Conservation (phyloP, 2,113 vertebrate species). For the Macrotus californicus region DNA sequence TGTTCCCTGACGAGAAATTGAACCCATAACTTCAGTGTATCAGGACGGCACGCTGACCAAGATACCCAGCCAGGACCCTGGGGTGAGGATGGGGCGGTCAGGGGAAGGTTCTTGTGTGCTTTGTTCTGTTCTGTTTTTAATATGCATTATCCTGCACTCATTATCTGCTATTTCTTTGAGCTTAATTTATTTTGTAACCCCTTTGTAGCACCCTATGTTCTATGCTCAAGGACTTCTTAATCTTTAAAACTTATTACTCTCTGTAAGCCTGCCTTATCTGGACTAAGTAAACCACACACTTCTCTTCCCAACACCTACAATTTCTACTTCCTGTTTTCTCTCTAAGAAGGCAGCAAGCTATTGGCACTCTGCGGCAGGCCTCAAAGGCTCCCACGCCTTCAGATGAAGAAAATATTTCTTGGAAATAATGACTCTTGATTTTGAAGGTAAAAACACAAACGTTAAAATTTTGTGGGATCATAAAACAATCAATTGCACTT, state of each 20-base stretch:
- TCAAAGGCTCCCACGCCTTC: background rate
- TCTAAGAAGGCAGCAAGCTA: background rate
- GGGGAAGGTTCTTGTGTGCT: background rate
- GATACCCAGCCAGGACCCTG: too few relatives aligned
- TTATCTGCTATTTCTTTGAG: background rate
- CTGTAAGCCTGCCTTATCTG: background rate
- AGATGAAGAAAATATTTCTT: conserved; percentile 22
- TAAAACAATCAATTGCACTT: background rate
- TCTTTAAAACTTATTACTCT: background rate
- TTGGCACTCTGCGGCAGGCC: background rate
- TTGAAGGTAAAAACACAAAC: background rate
- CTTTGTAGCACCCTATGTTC: background rate
- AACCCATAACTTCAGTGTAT: too few relatives aligned
- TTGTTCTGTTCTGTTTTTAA: background rate
- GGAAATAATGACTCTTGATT: background rate
- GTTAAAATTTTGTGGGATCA: background rate
- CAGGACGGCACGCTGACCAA: too few relatives aligned
- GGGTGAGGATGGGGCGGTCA: too few relatives aligned
- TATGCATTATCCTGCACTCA: background rate
- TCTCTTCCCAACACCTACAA: background rate
- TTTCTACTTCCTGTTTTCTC: background rate
- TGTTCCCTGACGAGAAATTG: too few relatives aligned
- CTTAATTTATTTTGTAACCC: background rate
- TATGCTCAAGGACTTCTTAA: background rate
- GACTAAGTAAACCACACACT: background rate